These are phyloP conservation scores for Paralichthys olivaceus DNA, from an alignment of 2,113 vertebrate genomes.

Conservation along the genomic window DNA sequence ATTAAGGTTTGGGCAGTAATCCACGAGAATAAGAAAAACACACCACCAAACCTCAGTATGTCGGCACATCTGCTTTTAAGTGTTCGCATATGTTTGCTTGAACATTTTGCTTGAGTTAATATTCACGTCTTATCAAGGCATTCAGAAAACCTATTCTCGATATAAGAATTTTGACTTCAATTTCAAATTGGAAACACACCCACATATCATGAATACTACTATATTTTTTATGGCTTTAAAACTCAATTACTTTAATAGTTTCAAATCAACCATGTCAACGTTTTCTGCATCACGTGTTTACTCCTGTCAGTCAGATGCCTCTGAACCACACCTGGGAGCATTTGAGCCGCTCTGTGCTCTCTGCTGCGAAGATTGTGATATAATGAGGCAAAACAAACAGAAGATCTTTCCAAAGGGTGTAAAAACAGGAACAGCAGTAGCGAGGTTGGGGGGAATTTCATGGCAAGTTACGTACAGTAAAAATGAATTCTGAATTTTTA, in stretches of 20 bases:
- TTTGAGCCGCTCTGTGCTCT: constrained; percentile 17
- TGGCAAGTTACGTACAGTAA: constrained; percentile 22
- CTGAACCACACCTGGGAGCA: constrained; percentile 48
- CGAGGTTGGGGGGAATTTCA: too few species aligned
- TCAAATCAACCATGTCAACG: constrained; percentile 33
- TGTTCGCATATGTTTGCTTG: constrained; percentile 19
- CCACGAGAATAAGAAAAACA: constrained; percentile 6
- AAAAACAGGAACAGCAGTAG: neutral
- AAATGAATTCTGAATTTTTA: neutral
- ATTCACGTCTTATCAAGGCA: neutral
- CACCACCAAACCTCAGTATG: constrained; percentile 8
- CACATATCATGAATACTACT: constrained; percentile 10
- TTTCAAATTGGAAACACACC: neutral
- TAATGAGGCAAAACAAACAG: constrained; percentile 30
- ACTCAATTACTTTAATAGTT: constrained; percentile 40
- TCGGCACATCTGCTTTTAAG: constrained; percentile 44
- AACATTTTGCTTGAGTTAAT: constrained; percentile 25
- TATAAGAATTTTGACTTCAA: neutral
- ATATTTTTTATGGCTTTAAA: constrained; percentile 23
- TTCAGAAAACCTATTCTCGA: neutral
- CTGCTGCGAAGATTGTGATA: constrained; percentile 23
- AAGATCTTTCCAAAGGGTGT: constrained; percentile 32
- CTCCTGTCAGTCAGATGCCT: constrained; percentile 41
- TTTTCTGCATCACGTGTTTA: constrained; percentile 21
- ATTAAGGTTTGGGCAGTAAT: constrained; percentile 17